Percentiles rank a stretch among this genome's conserved stretches.
phyloP scores from a whole-genome alignment of 2,888 invertebrate genomes.

The Tetragonula carbonaria region DNA sequence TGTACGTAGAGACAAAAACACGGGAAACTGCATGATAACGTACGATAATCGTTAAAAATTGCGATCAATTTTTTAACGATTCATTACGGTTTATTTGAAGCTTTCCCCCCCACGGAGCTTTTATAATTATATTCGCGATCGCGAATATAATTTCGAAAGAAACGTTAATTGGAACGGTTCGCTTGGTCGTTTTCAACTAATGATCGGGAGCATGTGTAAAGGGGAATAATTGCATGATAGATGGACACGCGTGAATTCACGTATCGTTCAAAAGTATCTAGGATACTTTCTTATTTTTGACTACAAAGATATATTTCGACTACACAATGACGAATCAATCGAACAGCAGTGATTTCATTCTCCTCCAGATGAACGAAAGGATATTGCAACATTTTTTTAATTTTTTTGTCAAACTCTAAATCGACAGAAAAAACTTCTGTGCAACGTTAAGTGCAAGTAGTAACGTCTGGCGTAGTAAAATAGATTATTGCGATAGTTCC shows the following conservation, averaged over 20 bases:
- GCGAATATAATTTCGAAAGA: not conserved
- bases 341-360: too few species aligned
- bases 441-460: too few species aligned
- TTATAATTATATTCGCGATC: not conserved
- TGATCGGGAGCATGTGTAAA: constrained; percentile 50
- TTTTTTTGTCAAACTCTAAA: too few species aligned
- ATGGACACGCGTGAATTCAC: constrained; percentile 33
- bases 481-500: too few species aligned
- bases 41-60: not conserved
- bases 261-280: not conserved
- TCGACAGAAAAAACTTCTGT: too few species aligned
- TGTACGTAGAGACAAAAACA: constrained; percentile 6
- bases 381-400: too few species aligned
- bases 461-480: too few species aligned
- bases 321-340: too few species aligned
- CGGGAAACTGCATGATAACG: constrained; percentile 13
- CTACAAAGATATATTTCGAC: too few species aligned
- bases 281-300: not conserved
- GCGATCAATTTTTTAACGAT: not conserved
- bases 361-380: too few species aligned
- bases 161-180: constrained; percentile 41
- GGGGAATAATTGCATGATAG: constrained; percentile 55
- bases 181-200: constrained; percentile 47
- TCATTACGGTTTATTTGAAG: not conserved
- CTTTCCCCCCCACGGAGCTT: not conserved